Base-by-base conservation (phyloP, 2,113 vertebrate genomes). In the Gadus macrocephalus region DNA sequence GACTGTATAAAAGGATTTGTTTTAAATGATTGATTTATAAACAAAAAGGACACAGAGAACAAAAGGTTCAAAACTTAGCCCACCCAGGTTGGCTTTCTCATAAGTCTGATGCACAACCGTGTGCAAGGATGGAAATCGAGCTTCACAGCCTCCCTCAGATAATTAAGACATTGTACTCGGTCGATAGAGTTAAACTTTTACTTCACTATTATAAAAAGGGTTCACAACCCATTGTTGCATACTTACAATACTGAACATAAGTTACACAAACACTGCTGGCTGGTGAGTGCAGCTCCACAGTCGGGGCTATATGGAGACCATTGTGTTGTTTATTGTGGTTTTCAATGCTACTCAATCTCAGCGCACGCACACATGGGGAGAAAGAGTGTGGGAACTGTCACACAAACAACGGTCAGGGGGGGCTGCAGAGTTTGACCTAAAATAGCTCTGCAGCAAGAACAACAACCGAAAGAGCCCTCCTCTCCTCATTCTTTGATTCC, bases 311-410 rank as follows among this genome's bases (percentile, higher is more conserved):
- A 71, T 59, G 66, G 60, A 38, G 71, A 66, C 63, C 67, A 77
- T 73, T 76, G 84, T 81, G 73, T 77, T 1, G 78, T 84, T 85
- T 81, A 75, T 75, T 78, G 61, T 68, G 71, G 67, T 75, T 69
- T 82, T 76, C 73, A 76, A 67, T 64, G 69, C 71, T 42, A 28
- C 56, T 38, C 59, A 20, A 64, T 71, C 79, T 17, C 72, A 71
- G 75, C 53, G 76, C 62, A 62, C 25, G 27, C 76, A 76, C 74
- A 22, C 74, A 22, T 79, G 81, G 68, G 74, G 71, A 77, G 71
- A 27, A 49, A 72, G 86, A 89, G 85, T 88, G 88, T 92, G 91
- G 89, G 92, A 92, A 92, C 82, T 61, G 74, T 69, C 35, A 28
- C n/a, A 75, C 72, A 74, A 68, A 65, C 38, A 66, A 66, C 67